These are phyloP conservation scores for Crotalus viridis DNA, from an alignment of 2,113 vertebrate genomes.

Conservation along the genomic window DNA sequence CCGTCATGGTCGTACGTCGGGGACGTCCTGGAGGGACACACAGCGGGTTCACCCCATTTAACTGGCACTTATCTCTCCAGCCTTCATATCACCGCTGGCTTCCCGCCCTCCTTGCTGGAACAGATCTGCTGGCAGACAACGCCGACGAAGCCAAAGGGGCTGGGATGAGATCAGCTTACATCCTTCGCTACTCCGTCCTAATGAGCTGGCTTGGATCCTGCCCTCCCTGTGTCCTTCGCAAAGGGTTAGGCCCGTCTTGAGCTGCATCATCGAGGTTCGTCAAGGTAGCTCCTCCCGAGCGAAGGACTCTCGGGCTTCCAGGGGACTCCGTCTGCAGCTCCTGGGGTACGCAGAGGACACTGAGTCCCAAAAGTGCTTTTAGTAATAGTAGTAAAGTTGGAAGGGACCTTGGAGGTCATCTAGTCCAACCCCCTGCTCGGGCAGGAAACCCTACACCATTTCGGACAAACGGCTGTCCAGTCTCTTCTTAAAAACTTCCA, in stretches of 20 bases:
- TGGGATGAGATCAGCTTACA: neutral
- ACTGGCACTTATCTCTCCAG: neutral
- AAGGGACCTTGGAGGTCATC: too few relatives aligned
- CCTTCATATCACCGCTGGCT: neutral
- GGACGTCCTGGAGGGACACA: neutral
- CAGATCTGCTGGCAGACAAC: neutral
- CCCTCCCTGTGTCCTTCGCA: neutral
- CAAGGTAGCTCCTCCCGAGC: neutral
- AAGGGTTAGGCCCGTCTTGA: neutral
- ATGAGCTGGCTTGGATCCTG: neutral
- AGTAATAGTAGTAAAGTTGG: too few relatives aligned
- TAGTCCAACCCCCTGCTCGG: too few relatives aligned
- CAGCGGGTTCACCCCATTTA: neutral
- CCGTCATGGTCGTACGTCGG: neutral
- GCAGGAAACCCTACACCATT: too few relatives aligned
- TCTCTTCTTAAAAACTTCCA: too few relatives aligned
- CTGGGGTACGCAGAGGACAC: too few relatives aligned
- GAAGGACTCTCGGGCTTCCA: too few relatives aligned
- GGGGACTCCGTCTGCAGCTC: neutral
- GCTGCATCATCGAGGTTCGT: neutral
- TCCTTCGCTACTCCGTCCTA: neutral
- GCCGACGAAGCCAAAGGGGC: neutral
- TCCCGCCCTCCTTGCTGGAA: neutral
- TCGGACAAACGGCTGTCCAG: too few relatives aligned
- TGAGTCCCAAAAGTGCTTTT: too few relatives aligned